Evolutionary conservation across 2,113 vertebrate species (phyloP).

Genomic region (Eonycteris spelaea): DNA sequence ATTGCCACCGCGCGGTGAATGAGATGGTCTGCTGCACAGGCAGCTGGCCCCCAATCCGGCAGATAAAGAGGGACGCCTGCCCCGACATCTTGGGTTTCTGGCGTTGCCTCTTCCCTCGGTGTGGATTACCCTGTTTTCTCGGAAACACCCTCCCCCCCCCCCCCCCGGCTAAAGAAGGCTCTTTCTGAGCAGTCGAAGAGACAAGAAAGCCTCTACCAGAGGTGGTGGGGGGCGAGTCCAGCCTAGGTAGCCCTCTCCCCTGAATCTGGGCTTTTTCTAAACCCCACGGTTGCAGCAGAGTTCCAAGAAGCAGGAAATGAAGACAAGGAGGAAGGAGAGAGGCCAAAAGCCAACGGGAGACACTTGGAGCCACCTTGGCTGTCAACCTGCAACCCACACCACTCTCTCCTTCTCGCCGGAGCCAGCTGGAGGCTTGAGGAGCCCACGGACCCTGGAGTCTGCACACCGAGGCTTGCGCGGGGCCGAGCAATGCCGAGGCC

Average conservation of each 20-base stretch:
- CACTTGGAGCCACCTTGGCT: neutral
- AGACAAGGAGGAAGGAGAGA: neutral
- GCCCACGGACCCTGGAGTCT: neutral
- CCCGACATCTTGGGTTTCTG: constrained; percentile 29
- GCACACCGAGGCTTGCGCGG: accelerated
- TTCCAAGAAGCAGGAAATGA: neutral
- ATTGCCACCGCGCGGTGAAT: constrained; percentile 35
- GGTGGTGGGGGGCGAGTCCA: neutral
- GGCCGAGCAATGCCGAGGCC: neutral
- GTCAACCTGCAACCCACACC: too few species aligned
- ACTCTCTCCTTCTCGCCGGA: neutral
- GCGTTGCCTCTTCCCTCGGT: neutral
- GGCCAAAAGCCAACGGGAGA: neutral
- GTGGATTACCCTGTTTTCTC: neutral
- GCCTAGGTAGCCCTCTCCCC: neutral
- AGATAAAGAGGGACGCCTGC: constrained; percentile 8
- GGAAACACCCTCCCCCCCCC: neutral
- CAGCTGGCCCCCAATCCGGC: neutral
- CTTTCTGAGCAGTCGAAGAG: neutral
- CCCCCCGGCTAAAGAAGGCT: neutral
- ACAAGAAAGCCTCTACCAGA: neutral
- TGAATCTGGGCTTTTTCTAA: neutral
- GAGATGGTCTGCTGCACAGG: constrained; percentile 65
- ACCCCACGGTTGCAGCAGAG: neutral
- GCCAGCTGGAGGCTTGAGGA: neutral